Evolutionary conservation across 30 jellyfish, hydroid and myxozoan species (phyloP).

Genomic region (Sanderia malayensis): DNA sequence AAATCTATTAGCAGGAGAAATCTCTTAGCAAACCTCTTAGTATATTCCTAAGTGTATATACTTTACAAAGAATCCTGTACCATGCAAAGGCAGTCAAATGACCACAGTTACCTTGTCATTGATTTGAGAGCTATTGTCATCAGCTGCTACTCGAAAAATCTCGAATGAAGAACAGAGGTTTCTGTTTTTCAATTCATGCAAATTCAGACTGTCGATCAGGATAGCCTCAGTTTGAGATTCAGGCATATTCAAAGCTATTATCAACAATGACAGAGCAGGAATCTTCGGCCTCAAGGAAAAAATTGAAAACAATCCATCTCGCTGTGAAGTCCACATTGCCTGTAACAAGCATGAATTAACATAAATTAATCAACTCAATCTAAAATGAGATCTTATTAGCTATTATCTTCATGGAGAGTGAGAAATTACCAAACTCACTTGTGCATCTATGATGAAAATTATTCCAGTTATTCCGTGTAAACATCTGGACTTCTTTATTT

Average conservation of each 20-base stretch:
- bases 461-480: constrained; percentile 41
- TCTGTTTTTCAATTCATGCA: constrained; percentile 2
- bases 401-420: too few relatives aligned
- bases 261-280: constrained; percentile 29
- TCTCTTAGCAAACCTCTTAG: too few relatives aligned
- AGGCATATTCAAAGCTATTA: constrained; percentile 16
- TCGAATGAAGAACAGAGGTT: constrained; percentile 17
- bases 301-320: neutral
- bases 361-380: neutral
- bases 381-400: neutral
- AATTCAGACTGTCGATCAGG: constrained; percentile 7
- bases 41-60: too few relatives aligned
- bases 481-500: constrained; percentile 1
- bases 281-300: constrained; percentile 4
- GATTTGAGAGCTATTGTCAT: constrained; percentile 9
- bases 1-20: too few relatives aligned
- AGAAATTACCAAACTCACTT: neutral
- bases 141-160: neutral
- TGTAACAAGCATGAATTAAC: neutral
- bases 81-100: too few relatives aligned
- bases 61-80: too few relatives aligned
- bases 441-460: constrained; percentile 27
- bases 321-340: neutral
- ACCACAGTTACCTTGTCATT: constrained; percentile 30
- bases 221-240: neutral